phyloP scores from a whole-genome alignment of 2,113 vertebrate species.

The Numida meleagris region DNA sequence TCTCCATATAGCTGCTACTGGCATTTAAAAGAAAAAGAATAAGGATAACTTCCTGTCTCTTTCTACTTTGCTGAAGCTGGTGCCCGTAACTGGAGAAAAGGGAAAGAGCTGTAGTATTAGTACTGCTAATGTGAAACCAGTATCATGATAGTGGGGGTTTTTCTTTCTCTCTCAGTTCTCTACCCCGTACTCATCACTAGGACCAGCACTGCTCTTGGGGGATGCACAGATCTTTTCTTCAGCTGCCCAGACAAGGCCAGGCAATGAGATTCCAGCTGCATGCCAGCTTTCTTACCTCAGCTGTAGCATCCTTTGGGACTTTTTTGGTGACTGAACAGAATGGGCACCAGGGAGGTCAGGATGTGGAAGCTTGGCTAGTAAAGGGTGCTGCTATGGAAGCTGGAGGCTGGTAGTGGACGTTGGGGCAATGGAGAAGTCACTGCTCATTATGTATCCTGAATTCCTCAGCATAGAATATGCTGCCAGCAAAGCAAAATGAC shows the following conservation, averaged over 20 bases:
- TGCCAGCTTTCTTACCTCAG: background rate
- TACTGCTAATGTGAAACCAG: background rate
- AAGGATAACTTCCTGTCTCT: background rate
- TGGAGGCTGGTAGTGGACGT: background rate
- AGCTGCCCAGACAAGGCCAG: background rate
- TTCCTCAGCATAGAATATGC: background rate
- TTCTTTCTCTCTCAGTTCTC: background rate
- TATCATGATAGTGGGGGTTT: background rate
- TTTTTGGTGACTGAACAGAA: background rate
- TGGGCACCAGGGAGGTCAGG: fast-evolving
- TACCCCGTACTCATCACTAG: background rate
- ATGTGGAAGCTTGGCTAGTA: fast-evolving
- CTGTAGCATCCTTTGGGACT: background rate
- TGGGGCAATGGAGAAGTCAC: background rate
- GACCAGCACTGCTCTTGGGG: background rate
- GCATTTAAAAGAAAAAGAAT: background rate
- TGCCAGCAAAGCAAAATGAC: background rate
- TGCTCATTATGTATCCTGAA: background rate
- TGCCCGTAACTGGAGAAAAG: background rate
- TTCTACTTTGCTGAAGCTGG: background rate
- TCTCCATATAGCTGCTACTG: background rate
- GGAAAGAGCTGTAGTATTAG: background rate
- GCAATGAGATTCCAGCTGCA: background rate
- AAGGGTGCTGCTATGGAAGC: background rate
- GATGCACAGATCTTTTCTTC: background rate